These are phyloP conservation scores for Drosophila repleta DNA, from an alignment of 1,140 invertebrate species.

Conservation along the genomic window DNA sequence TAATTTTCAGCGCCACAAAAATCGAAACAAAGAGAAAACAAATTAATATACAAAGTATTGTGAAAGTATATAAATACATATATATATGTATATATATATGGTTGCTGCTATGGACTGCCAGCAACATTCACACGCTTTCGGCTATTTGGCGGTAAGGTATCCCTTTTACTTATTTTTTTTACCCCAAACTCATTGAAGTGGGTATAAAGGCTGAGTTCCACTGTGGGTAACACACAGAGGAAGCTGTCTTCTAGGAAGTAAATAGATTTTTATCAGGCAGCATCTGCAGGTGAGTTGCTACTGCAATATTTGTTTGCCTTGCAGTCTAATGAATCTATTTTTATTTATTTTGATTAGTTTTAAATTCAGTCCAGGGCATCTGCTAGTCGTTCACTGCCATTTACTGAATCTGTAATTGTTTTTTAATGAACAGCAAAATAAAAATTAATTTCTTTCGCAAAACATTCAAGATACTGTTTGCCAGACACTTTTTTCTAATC, in stretches of 20 bases:
- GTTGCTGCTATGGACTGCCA: constrained; percentile 52
- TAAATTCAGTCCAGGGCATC: too few relatives aligned
- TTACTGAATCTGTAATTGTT: too few relatives aligned
- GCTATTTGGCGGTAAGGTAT: constrained; percentile 54
- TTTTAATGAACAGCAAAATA: constrained; percentile 51
- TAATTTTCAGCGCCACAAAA: constrained; percentile 78
- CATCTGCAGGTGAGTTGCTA: too few relatives aligned
- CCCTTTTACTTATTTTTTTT: constrained; percentile 8
- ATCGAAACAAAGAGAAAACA: constrained; percentile 73
- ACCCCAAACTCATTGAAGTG: background rate
- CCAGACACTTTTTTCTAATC: background rate
- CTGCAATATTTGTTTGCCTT: too few relatives aligned
- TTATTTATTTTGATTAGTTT: too few relatives aligned
- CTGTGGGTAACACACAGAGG: too few relatives aligned
- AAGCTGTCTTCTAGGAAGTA: too few relatives aligned
- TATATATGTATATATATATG: background rate
- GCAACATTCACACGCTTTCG: constrained; percentile 69
- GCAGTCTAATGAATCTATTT: too few relatives aligned
- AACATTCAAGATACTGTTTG: background rate
- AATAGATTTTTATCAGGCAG: too few relatives aligned
- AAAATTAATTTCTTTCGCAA: background rate
- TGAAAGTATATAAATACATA: constrained; percentile 38
- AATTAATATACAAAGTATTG: constrained; percentile 73
- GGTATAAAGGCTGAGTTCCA: too few relatives aligned
- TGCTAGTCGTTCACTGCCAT: too few relatives aligned